Conservation (phyloP, 2,888 invertebrate genomes). For the Tolmerus cingulatus region DNA sequence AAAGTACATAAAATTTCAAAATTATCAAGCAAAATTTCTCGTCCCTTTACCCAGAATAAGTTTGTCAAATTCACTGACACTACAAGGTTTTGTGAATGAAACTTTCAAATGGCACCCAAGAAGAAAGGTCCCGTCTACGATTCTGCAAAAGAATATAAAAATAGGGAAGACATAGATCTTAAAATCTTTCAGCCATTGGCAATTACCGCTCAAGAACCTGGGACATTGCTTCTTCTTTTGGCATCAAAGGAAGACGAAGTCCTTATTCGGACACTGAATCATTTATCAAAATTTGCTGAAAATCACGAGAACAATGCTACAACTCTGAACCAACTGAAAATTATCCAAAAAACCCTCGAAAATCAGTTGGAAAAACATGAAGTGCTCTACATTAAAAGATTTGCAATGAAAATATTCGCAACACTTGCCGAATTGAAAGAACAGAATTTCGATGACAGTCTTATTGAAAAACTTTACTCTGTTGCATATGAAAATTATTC, state of each 20-base stretch:
- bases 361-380: slow-evolving; percentile 27
- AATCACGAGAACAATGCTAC: slow-evolving; percentile 17
- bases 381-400: slow-evolving; percentile 36
- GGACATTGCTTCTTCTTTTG: slow-evolving; percentile 38
- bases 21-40: not conserved
- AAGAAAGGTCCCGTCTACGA: not conserved
- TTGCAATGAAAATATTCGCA: slow-evolving; percentile 44
- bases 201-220: not conserved
- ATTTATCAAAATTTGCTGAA: slow-evolving; percentile 42
- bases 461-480: not conserved
- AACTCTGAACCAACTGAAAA: not conserved
- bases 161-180: not conserved
- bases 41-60: not conserved
- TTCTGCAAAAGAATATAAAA: not conserved
- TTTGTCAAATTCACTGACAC: not conserved
- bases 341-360: slow-evolving; percentile 33
- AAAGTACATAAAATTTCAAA: no score
- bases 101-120: not conserved
- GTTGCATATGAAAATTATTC: slow-evolving; percentile 3
- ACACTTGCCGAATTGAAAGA: slow-evolving; percentile 26
- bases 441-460: not conserved
- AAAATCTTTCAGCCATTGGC: not conserved
- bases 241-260: slow-evolving; percentile 40
- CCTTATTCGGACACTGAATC: slow-evolving; percentile 21
- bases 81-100: not conserved